phyloP scores from a whole-genome alignment of 1,140 invertebrate genomes.

The Grapholita molesta region DNA sequence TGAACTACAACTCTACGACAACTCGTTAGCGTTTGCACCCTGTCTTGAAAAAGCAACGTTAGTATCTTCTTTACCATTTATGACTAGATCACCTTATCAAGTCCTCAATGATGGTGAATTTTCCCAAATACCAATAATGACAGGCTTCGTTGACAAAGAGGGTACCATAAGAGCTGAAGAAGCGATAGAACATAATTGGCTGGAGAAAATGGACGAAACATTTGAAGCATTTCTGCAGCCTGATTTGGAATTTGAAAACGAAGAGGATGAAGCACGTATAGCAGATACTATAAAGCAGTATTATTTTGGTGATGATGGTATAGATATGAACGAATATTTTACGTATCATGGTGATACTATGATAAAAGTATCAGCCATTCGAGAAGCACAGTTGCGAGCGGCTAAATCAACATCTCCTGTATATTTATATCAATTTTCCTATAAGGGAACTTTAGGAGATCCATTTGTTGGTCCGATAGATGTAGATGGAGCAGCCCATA shows the following conservation, averaged over 20 bases:
- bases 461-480: conserved; percentile 38
- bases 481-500: conserved; percentile 47
- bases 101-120: conserved; percentile 44
- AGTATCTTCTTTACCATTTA: conserved; percentile 42
- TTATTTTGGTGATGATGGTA: conserved; percentile 44
- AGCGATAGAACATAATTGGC: conserved; percentile 45
- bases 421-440: conserved; percentile 68
- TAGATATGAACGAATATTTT: conserved; percentile 41
- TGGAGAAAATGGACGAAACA: conserved; percentile 50
- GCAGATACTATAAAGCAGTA: conserved; percentile 40
- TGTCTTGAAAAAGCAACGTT: conserved; percentile 54
- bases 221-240: conserved; percentile 58
- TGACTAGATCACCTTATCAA: conserved; percentile 52
- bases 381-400: conserved; percentile 50
- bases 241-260: conserved; percentile 48
- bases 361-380: conserved; percentile 57
- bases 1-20: conserved; percentile 58
- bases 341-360: conserved; percentile 62
- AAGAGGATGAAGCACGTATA: conserved; percentile 30
- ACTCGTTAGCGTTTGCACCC: conserved; percentile 60
- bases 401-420: conserved; percentile 28
- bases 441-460: conserved; percentile 46
- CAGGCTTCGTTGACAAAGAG: conserved; percentile 65
- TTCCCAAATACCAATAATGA: conserved; percentile 53
- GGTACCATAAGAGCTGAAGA: conserved; percentile 59